A percentile compares a stretch with the other conserved stretches of the same genome.
These are phyloP conservation scores for Sinelater perroti DNA, from an alignment of 2,888 invertebrate genomes.

Conservation along the genomic window DNA sequence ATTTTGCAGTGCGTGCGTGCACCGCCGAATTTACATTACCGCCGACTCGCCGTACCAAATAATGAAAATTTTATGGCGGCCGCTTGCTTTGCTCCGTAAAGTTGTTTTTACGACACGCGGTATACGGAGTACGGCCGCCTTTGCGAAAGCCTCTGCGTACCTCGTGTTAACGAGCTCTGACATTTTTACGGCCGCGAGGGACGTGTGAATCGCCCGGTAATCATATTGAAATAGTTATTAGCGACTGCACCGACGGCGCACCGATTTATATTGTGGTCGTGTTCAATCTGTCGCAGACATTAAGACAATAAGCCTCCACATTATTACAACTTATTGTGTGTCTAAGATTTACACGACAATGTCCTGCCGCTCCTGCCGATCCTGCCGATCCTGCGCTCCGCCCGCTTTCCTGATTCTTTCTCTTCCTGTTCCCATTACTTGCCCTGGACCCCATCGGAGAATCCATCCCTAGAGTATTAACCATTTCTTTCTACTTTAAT, in stretches of 20 bases:
- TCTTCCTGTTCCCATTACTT: slow-evolving; percentile 12
- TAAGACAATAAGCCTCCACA: slow-evolving; percentile 55
- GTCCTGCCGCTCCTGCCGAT: slow-evolving; percentile 14
- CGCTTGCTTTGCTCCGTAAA: slow-evolving; percentile 39
- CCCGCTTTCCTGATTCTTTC: not conserved
- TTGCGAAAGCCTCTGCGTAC: slow-evolving; percentile 21
- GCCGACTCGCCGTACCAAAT: slow-evolving; percentile 38
- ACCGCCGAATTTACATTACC: slow-evolving; percentile 25
- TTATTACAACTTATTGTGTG: slow-evolving; percentile 52
- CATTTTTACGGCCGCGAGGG: slow-evolving; percentile 44
- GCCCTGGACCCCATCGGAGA: not conserved
- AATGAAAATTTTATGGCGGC: slow-evolving; percentile 45
- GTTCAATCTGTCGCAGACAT: slow-evolving; percentile 56
- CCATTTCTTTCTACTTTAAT: no score
- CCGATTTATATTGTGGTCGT: slow-evolving; percentile 55
- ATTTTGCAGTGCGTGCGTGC: slow-evolving; percentile 2
- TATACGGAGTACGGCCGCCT: slow-evolving; percentile 15
- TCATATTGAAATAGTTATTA: slow-evolving; percentile 43
- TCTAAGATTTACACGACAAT: slow-evolving; percentile 47
- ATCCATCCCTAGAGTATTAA: no score
- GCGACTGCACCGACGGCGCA: slow-evolving; percentile 34
- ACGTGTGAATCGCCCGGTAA: slow-evolving; percentile 45
- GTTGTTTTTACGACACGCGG: slow-evolving; percentile 41
- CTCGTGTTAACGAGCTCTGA: slow-evolving; percentile 38
- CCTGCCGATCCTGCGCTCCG: not conserved